These are phyloP conservation scores for Caenorhabditis sp. DNA, from an alignment of 2,888 invertebrate genomes.

Conservation along the genomic window DNA sequence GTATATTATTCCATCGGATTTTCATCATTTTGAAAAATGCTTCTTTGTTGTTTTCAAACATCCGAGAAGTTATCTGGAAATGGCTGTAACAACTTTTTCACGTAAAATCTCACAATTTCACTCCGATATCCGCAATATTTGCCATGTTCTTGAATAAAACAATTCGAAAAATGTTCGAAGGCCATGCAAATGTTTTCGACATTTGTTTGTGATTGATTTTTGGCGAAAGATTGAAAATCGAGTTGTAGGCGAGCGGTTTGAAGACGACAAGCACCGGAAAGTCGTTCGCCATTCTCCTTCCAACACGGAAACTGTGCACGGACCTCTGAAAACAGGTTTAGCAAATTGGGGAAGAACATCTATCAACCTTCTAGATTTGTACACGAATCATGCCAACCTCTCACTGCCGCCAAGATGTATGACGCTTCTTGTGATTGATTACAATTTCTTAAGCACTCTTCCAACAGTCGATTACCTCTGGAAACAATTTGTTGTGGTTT, in stretches of 20 bases:
- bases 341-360: background rate
- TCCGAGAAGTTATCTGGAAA: slow-evolving; percentile 49
- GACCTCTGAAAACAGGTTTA: slow-evolving; percentile 35
- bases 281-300: slow-evolving; percentile 48
- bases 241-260: slow-evolving; percentile 35
- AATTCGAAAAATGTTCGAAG: slow-evolving; percentile 45
- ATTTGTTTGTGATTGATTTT: slow-evolving; percentile 44
- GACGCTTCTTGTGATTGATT: slow-evolving; percentile 50
- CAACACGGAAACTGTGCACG: slow-evolving; percentile 50
- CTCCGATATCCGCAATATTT: slow-evolving; percentile 51
- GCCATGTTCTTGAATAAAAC: slow-evolving; percentile 47
- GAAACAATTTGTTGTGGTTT: background rate
- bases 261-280: slow-evolving; percentile 36
- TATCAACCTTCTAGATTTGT: slow-evolving; percentile 30
- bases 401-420: slow-evolving; percentile 44
- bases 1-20: slow-evolving; percentile 44
- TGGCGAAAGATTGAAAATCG: slow-evolving; percentile 39
- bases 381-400: slow-evolving; percentile 41
- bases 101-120: slow-evolving; percentile 40
- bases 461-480: slow-evolving; percentile 45
- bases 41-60: slow-evolving; percentile 51
- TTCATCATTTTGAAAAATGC: slow-evolving; percentile 57
- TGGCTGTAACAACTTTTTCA: background rate
- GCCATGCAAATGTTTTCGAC: slow-evolving; percentile 51
- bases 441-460: slow-evolving; percentile 39